Conservation (phyloP, 2,113 vertebrate species). For the Micromys minutus region DNA sequence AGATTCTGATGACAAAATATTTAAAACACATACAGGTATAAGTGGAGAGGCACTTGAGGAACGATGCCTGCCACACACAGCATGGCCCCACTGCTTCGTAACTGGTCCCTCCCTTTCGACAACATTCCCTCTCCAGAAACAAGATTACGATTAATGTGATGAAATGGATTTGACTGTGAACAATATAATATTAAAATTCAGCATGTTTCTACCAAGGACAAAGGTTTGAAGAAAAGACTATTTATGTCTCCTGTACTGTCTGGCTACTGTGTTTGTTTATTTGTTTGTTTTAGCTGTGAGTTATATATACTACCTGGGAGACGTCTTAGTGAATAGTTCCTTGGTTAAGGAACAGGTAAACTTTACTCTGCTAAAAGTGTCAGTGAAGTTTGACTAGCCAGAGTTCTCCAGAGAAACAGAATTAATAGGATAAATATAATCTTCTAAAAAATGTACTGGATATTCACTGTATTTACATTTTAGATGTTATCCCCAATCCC, state of each 20-base stretch:
- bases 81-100: rapidly evolving
- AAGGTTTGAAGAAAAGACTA: background rate
- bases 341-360: background rate
- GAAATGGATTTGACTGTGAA: background rate
- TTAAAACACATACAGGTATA: background rate
- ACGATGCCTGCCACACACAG: background rate
- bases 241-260: too few relatives aligned
- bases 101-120: background rate
- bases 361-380: background rate
- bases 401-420: background rate
- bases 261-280: background rate
- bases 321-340: background rate
- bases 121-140: background rate
- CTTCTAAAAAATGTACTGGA: too few relatives aligned
- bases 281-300: background rate
- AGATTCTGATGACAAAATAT: background rate
- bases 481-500: too few relatives aligned
- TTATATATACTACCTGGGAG: background rate
- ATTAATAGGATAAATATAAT: background rate
- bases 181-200: background rate
- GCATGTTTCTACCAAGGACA: background rate
- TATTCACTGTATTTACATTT: too few relatives aligned
- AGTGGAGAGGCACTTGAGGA: background rate
- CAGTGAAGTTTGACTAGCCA: too few relatives aligned
- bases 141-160: background rate